A percentile compares a stretch with the other conserved stretches of the same genome.
Conservation (phyloP, 1,140 invertebrate genomes). For the Vanessa tameamea region DNA sequence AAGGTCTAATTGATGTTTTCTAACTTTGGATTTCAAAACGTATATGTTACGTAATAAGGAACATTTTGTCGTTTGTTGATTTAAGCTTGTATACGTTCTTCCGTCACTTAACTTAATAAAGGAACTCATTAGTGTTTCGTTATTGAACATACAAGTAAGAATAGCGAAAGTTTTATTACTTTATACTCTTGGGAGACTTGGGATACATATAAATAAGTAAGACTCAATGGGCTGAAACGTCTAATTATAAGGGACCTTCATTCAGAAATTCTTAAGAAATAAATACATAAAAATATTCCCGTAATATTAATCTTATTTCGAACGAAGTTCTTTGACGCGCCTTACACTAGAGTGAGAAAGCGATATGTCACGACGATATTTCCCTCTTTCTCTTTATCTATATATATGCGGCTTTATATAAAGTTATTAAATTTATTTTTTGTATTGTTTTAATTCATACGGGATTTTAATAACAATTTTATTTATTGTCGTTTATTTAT, state of each 20-base stretch:
- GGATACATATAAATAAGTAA: conserved; percentile 38
- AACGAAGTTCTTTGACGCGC: too few species aligned
- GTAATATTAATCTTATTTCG: too few species aligned
- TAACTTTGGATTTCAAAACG: neutral
- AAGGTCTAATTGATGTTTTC: neutral
- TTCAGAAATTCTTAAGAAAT: conserved; percentile 27
- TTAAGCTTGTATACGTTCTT: neutral
- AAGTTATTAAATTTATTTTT: too few species aligned
- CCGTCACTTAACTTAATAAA: conserved; percentile 19
- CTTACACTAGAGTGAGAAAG: too few species aligned
- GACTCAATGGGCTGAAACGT: conserved; percentile 20
- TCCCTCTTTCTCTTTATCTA: too few species aligned
- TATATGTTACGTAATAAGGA: neutral
- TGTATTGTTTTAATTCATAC: too few species aligned
- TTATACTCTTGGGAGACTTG: conserved; percentile 31
- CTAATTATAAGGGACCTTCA: conserved; percentile 33
- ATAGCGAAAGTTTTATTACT: conserved; percentile 47
- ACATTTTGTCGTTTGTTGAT: neutral
- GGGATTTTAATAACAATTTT: too few species aligned
- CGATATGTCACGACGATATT: too few species aligned
- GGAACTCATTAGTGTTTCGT: conserved; percentile 35
- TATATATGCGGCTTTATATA: too few species aligned
- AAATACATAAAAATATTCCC: neutral
- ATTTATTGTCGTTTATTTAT: too few species aligned
- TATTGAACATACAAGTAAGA: conserved; percentile 31